These are phyloP conservation scores for Nasonovia ribisnigri DNA, from an alignment of 2,888 invertebrate species.

Conservation along the genomic window DNA sequence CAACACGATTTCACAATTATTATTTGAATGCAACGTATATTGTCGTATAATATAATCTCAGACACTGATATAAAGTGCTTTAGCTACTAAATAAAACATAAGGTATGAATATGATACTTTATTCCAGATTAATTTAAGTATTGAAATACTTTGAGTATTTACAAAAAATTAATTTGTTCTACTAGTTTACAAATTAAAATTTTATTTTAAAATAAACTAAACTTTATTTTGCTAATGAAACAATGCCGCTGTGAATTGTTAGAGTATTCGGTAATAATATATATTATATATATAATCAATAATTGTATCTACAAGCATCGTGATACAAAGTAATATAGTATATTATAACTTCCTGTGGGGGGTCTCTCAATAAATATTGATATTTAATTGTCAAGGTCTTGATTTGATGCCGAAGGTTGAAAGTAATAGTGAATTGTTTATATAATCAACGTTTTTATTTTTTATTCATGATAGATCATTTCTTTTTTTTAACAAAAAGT, in stretches of 20 bases:
- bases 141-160: too few species aligned
- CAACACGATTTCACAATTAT: too few species aligned
- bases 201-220: neutral
- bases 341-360: neutral
- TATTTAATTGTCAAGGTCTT: constrained; percentile 28
- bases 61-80: too few species aligned
- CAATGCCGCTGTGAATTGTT: neutral
- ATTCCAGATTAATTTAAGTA: too few species aligned
- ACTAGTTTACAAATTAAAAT: neutral
- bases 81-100: too few species aligned
- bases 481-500: neutral
- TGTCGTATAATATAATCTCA: too few species aligned
- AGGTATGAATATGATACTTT: too few species aligned
- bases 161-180: too few species aligned
- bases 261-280: too few species aligned
- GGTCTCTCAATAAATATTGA: neutral
- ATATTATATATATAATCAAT: too few species aligned
- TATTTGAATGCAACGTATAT: too few species aligned
- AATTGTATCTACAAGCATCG: neutral
- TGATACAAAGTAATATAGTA: neutral
- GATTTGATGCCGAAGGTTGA: constrained; percentile 3
- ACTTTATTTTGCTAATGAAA: neutral
- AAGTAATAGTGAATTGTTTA: constrained; percentile 7
- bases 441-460: neutral
- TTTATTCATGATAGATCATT: neutral